phyloP scores from a whole-genome alignment of 2,113 vertebrate species.

The Hucho hucho region DNA sequence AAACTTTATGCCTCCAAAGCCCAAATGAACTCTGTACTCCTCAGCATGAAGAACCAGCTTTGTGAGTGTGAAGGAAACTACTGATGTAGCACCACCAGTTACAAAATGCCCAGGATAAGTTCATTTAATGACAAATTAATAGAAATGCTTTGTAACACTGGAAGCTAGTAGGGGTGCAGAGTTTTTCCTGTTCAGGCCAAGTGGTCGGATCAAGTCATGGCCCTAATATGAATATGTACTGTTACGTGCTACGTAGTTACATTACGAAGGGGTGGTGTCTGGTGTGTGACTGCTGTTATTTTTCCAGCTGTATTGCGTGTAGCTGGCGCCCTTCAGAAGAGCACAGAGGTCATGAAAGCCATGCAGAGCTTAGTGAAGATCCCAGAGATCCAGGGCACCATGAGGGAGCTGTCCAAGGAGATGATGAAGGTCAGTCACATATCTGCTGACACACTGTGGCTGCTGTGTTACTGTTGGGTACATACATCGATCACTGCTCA shows the following conservation, averaged over 20 bases:
- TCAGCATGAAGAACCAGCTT: constrained; percentile 98
- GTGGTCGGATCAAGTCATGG: too few relatives aligned
- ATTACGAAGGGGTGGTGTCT: too few relatives aligned
- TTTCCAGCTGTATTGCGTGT: constrained; percentile 84
- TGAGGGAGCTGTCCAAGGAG: constrained; percentile 95
- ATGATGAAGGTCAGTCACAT: constrained; percentile 91
- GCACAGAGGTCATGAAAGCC: constrained; percentile 98
- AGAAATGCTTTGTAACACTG: too few relatives aligned
- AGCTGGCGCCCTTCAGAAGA: constrained; percentile 91
- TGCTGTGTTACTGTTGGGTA: too few relatives aligned
- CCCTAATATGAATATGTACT: too few relatives aligned
- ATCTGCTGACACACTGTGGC: background rate
- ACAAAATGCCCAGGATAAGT: background rate
- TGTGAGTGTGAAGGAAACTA: constrained; percentile 74
- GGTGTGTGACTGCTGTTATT: background rate
- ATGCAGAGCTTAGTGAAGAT: constrained; percentile 95
- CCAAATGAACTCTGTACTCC: constrained; percentile 95
- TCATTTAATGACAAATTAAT: too few relatives aligned
- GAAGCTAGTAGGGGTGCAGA: too few relatives aligned
- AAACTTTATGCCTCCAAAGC: constrained; percentile 95
- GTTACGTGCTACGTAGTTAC: too few relatives aligned
- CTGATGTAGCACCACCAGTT: background rate
- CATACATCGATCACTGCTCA: background rate
- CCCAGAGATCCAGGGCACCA: constrained; percentile 95
- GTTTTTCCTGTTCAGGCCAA: too few relatives aligned